Evolutionary conservation across 2,113 vertebrate species (phyloP).

Genomic region (Larimichthys crocea): DNA sequence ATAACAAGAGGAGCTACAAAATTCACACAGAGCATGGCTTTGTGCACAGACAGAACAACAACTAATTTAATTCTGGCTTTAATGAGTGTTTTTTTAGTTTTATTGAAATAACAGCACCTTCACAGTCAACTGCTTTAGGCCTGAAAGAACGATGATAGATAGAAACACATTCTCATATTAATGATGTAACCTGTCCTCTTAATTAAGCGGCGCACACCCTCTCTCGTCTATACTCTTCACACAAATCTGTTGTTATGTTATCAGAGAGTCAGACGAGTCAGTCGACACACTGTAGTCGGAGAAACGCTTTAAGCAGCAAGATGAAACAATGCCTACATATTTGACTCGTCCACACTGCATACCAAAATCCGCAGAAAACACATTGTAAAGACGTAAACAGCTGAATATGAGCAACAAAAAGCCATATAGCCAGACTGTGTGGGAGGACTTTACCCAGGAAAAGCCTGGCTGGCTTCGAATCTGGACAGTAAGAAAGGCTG

Average conservation of each 20-base stretch:
- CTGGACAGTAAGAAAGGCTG: slow-evolving; percentile 63
- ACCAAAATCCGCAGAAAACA: slow-evolving; percentile 29
- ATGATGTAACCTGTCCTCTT: too few relatives aligned
- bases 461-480: slow-evolving; percentile 61
- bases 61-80: too few relatives aligned
- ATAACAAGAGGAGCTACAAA: too few relatives aligned
- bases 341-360: slow-evolving; percentile 16
- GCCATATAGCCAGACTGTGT: slow-evolving; percentile 61
- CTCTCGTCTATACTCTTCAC: background rate
- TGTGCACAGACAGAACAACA: too few relatives aligned
- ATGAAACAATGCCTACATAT: slow-evolving; percentile 6
- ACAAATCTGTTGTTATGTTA: background rate
- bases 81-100: too few relatives aligned
- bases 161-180: too few relatives aligned
- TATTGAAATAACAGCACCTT: too few relatives aligned
- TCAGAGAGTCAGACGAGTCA: background rate
- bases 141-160: too few relatives aligned
- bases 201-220: background rate
- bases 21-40: too few relatives aligned
- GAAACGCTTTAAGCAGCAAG: slow-evolving; percentile 4
- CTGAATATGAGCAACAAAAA: slow-evolving; percentile 48
- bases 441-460: slow-evolving; percentile 73
- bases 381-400: slow-evolving; percentile 46
- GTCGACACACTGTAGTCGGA: background rate
- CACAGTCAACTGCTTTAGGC: too few relatives aligned